Base-by-base conservation (phyloP, 2,888 invertebrate species). In the Sesamia inferens region DNA sequence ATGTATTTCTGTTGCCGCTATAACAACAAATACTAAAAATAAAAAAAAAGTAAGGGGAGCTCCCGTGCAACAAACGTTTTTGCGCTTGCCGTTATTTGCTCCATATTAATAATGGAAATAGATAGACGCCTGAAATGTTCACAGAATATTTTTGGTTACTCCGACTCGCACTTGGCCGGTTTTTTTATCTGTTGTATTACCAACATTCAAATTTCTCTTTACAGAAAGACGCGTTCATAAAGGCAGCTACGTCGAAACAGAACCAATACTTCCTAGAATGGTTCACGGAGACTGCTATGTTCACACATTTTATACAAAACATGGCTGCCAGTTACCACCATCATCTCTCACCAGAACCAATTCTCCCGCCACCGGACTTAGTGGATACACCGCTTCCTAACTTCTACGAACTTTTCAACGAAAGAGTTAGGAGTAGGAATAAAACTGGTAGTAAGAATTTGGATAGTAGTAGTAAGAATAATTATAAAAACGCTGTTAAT, bases 261-360 rank as follows among this genome's bases (percentile, higher is more conserved):
- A 96, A 97, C 55, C 97, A 97, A 82, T 97, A 97, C 86, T 98
- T 98, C 92, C 94, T 98, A 0, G 98, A 98, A 84, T 98, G 98
- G 98, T 98, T 99, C 93, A 97, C 98, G 0, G 98, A 98, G 90
- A 98, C 98, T 0, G 98, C 98, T 1, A 98, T 98, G 98, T 98
- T 98, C 92, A 97, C 97, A 79, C 97, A 97, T 67, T 98, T 98
- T 92, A 96, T 97, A 69, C 97, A 97, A 83, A 96, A 96, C 88
- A 95, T 95, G 95, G 91, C 93, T 0, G 83, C 42, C 42, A 82
- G 76, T 58, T 83, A 69, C 62, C 78, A 76, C 22, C 82, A 82
- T 31, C 83, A 74, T 2, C 0, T 57, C n/a, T 55, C 83, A 2
- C 76, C 81, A 0, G 82, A 81, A 10, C 0, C 83, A 5, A 42